phyloP scores from a whole-genome alignment of 2,113 vertebrate species.

The Butastur rufipennis region DNA sequence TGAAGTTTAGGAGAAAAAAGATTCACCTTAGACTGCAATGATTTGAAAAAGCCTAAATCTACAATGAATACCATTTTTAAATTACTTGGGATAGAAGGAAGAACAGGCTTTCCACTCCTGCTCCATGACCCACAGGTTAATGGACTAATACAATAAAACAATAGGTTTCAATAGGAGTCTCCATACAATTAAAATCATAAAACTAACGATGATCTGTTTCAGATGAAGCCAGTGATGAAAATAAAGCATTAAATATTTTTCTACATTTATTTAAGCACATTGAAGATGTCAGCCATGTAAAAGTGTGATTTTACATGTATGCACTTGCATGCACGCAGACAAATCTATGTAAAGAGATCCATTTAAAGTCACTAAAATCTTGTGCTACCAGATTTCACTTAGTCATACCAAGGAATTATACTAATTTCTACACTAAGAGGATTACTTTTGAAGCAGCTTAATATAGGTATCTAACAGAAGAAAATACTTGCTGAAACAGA shows the following conservation, averaged over 20 bases:
- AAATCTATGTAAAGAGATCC: not conserved
- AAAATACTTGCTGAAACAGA: not conserved
- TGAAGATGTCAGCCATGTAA: not conserved
- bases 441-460: not conserved
- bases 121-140: constrained; percentile 41
- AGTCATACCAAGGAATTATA: not conserved
- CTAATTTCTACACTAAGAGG: not conserved
- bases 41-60: constrained; percentile 27
- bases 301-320: not conserved
- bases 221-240: constrained; percentile 54
- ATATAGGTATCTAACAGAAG: not conserved
- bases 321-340: not conserved
- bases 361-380: not conserved
- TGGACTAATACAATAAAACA: constrained; percentile 51
- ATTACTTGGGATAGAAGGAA: constrained; percentile 51
- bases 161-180: constrained; percentile 34
- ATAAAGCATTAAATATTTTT: constrained; percentile 47
- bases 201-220: constrained; percentile 50
- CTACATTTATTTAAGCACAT: not conserved
- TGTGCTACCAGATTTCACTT: not conserved
- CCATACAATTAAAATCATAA: constrained; percentile 61
- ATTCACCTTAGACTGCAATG: not conserved
- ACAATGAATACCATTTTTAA: not conserved
- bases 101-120: constrained; percentile 32
- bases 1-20: not conserved